Percentiles rank a stretch among this genome's conserved stretches.
Conservation (phyloP, 2,888 invertebrate species). For the Leptinotarsa haldemani region DNA sequence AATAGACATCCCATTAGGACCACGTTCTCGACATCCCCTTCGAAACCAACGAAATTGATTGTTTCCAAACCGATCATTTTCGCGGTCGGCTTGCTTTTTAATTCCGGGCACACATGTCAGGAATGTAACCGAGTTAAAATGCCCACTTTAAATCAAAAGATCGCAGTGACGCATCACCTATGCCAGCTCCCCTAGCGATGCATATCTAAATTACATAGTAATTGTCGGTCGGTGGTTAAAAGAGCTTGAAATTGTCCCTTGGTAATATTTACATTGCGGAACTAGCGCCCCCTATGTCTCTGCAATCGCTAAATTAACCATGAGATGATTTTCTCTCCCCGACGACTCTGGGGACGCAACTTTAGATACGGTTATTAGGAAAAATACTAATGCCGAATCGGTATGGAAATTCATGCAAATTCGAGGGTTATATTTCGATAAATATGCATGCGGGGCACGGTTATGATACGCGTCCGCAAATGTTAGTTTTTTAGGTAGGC, state of each 20-base stretch:
- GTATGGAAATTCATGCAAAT: conserved; percentile 53
- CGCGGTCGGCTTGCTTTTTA: conserved; percentile 38
- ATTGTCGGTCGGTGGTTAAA: conserved; percentile 67
- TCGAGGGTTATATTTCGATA: conserved; percentile 34
- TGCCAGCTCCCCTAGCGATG: conserved; percentile 54
- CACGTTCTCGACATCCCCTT: conserved; percentile 7
- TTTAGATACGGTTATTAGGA: conserved; percentile 54
- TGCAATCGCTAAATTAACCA: conserved; percentile 64
- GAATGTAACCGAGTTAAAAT: conserved; percentile 14
- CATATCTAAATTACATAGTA: conserved; percentile 66
- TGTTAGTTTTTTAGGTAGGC: conserved; percentile 17
- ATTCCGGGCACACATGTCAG: conserved; percentile 37
- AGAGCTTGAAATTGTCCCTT: conserved; percentile 67
- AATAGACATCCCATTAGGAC: conserved; percentile 5
- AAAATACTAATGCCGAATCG: conserved; percentile 47
- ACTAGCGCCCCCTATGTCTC: conserved; percentile 54
- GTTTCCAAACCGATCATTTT: conserved; percentile 35
- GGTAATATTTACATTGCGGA: conserved; percentile 61
- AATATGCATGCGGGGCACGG: conserved; percentile 21
- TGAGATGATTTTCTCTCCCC: conserved; percentile 57
- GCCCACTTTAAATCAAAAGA: conserved; percentile 42
- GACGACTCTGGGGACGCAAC: conserved; percentile 49
- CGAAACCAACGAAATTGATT: conserved; percentile 27
- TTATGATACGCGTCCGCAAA: conserved; percentile 10
- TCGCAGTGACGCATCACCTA: conserved; percentile 30